Conservation (phyloP, 2,113 vertebrate species). For the Apodemus speciosus region DNA sequence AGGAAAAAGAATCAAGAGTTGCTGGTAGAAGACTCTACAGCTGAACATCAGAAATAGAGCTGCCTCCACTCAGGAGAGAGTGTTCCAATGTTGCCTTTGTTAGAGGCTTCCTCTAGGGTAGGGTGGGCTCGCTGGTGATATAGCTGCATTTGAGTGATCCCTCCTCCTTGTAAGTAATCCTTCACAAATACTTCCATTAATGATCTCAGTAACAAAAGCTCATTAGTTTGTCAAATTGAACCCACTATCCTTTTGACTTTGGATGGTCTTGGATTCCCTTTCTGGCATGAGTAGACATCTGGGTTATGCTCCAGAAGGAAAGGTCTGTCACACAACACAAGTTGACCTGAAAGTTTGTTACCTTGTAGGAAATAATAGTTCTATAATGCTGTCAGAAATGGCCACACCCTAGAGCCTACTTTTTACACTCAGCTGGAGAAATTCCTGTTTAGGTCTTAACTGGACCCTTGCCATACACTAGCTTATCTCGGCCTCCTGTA, state of each 20-base stretch:
- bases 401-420: fast-evolving
- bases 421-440: background rate
- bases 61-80: background rate
- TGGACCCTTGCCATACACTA: background rate
- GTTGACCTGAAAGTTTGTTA: background rate
- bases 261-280: fast-evolving
- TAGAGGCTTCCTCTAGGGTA: background rate
- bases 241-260: background rate
- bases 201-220: background rate
- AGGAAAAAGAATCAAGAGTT: background rate
- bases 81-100: too few species aligned
- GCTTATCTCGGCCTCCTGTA: background rate
- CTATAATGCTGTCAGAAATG: background rate
- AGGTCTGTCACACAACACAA: background rate
- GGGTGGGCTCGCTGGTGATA: too few species aligned
- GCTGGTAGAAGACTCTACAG: background rate
- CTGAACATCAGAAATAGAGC: background rate
- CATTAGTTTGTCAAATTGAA: background rate
- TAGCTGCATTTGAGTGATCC: background rate
- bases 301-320: background rate
- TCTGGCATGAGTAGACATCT: background rate
- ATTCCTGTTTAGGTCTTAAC: background rate
- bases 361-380: background rate
- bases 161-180: background rate
- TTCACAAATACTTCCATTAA: too few species aligned